Percentiles rank a stretch among this genome's conserved stretches.
These are phyloP conservation scores for Autographa pulchrina DNA, from an alignment of 2,888 invertebrate species.

Conservation along the genomic window DNA sequence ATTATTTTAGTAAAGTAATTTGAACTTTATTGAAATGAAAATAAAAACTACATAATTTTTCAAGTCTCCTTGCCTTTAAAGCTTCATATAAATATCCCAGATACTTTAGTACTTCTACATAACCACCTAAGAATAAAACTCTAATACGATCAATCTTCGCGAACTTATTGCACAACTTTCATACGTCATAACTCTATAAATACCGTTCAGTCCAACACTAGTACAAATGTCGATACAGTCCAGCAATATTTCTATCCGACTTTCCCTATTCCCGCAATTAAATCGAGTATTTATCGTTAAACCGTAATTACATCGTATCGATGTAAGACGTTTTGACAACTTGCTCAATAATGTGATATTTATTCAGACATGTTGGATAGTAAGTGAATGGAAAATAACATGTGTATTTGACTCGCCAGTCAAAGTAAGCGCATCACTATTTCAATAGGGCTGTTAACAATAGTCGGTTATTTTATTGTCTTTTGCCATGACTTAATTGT, in stretches of 20 bases:
- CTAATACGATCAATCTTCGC: background rate
- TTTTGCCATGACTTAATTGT: slow-evolving; percentile 46
- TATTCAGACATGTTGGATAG: slow-evolving; percentile 27
- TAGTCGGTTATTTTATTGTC: slow-evolving; percentile 46
- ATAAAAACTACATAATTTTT: background rate
- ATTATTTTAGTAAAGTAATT: background rate
- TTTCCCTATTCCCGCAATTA: slow-evolving; percentile 46
- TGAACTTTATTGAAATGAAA: background rate
- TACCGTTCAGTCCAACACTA: slow-evolving; percentile 15
- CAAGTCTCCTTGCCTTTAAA: no score
- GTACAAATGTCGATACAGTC: slow-evolving; percentile 25
- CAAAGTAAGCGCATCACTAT: slow-evolving; percentile 26
- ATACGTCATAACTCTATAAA: background rate
- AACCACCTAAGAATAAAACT: no score
- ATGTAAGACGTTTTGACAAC: slow-evolving; percentile 58
- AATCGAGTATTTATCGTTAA: slow-evolving; percentile 41
- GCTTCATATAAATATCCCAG: background rate
- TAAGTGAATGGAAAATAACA: slow-evolving; percentile 37
- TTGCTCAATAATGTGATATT: slow-evolving; percentile 47
- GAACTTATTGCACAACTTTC: slow-evolving; percentile 1
- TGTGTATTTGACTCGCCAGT: slow-evolving; percentile 35
- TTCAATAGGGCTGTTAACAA: slow-evolving; percentile 26
- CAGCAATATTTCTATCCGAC: slow-evolving; percentile 41
- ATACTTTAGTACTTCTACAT: no score
- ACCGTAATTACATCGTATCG: slow-evolving; percentile 53